A percentile compares a stretch with the other conserved stretches of the same genome.
phyloP scores from a whole-genome alignment of 2,797 vertebrate species.

The Alcedo quadribrachys region DNA sequence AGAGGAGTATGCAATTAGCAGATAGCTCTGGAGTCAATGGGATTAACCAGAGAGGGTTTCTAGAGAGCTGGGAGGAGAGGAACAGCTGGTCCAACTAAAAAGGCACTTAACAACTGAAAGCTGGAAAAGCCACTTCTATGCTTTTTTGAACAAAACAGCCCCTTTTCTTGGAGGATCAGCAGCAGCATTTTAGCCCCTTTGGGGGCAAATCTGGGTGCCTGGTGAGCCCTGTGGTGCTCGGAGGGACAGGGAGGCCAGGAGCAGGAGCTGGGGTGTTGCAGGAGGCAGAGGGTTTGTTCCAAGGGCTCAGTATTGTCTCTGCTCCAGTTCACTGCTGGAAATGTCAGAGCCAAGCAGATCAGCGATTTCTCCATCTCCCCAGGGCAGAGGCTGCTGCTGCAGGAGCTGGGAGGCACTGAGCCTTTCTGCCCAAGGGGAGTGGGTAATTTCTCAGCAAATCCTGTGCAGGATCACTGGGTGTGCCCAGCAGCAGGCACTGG shows the following conservation, averaged over 20 bases:
- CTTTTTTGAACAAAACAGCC: background rate
- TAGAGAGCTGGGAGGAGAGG: constrained; percentile 20
- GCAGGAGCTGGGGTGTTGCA: background rate
- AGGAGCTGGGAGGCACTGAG: background rate
- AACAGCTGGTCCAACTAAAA: constrained; percentile 21
- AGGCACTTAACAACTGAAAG: constrained; percentile 18
- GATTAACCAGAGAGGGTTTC: constrained; percentile 59
- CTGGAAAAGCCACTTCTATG: background rate
- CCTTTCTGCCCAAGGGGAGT: background rate
- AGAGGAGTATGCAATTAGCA: constrained; percentile 36
- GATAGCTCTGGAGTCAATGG: constrained; percentile 10
- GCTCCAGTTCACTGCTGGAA: background rate
- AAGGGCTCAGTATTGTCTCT: background rate
- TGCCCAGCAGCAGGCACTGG: background rate
- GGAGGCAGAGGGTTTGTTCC: background rate
- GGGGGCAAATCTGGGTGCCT: background rate
- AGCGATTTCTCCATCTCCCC: background rate
- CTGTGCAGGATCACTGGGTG: fast-evolving
- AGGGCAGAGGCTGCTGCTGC: background rate
- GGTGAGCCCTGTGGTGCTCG: background rate
- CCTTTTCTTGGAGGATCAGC: background rate
- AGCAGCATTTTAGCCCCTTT: background rate
- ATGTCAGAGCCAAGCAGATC: background rate
- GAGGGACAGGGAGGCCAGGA: background rate
- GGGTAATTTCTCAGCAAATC: background rate